Evolutionary conservation across 2,888 invertebrate genomes (phyloP).

Genomic region (Iselma pallidipennis): DNA sequence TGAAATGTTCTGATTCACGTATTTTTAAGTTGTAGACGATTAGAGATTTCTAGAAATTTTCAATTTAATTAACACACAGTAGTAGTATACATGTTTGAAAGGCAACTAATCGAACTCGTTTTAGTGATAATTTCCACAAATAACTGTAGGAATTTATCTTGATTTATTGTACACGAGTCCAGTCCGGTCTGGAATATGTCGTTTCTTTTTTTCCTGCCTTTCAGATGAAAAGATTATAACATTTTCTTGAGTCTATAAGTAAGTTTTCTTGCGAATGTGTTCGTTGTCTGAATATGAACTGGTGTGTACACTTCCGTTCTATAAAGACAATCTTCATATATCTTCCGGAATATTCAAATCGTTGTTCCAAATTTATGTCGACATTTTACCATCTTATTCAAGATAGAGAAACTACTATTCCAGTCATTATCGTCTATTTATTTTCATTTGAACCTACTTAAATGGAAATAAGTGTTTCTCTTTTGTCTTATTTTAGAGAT

Average conservation of each 20-base stretch:
- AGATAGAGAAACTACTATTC: neutral
- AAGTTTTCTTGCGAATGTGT: neutral
- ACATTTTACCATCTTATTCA: neutral
- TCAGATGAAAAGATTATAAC: neutral
- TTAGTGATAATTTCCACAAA: neutral
- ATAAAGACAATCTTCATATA: neutral
- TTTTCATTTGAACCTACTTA: neutral
- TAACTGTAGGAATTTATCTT: neutral
- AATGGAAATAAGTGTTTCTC: neutral
- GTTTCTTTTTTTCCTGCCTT: no score
- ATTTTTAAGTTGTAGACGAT: no score
- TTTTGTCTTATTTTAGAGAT: neutral
- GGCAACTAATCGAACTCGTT: no score
- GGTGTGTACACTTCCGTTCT: neutral
- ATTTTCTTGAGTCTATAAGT: neutral
- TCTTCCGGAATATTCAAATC: neutral
- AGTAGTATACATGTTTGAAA: no score
- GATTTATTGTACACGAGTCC: neutral
- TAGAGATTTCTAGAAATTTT: no score
- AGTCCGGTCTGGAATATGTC: no score
- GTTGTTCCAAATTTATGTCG: neutral
- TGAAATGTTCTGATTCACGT: no score
- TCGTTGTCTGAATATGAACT: neutral
- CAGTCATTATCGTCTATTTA: neutral
- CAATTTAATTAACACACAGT: no score